Evolutionary conservation across 2,888 invertebrate species (phyloP).

Genomic region (Daptonema setosum): DNA sequence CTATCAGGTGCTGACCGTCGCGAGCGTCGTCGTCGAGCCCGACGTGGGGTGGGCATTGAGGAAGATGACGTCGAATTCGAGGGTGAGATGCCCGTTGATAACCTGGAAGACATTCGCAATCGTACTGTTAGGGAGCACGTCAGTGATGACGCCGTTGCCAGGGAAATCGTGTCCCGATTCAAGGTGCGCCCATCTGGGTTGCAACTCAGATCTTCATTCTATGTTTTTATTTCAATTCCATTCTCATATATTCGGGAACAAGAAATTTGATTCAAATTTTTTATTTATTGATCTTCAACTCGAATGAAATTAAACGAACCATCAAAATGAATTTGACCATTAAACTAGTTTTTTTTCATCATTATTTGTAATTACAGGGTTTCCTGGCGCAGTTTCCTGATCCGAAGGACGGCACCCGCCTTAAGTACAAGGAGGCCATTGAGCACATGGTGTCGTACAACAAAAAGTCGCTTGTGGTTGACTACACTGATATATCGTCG

Average conservation of each 20-base stretch:
- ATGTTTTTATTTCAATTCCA: background rate
- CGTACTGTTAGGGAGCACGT: constrained; percentile 88
- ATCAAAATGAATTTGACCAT: no score
- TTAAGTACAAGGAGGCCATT: constrained; percentile 20
- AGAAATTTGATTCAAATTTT: no score
- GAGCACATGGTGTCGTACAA: constrained; percentile 33
- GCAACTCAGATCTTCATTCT: background rate
- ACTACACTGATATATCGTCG: constrained; percentile 72
- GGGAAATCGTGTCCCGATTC: constrained; percentile 74
- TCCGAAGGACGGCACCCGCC: constrained; percentile 9
- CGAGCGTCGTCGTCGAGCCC: background rate
- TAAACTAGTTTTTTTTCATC: no score
- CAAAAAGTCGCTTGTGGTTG: constrained; percentile 61
- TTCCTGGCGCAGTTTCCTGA: constrained; percentile 19
- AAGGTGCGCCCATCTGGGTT: constrained; percentile 40
- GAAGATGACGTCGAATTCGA: constrained; percentile 9
- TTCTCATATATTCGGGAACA: no score
- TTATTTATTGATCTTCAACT: no score
- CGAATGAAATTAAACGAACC: no score
- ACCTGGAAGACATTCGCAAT: constrained; percentile 88
- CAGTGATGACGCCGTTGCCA: constrained; percentile 72
- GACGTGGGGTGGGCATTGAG: background rate
- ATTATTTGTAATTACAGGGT: constrained; percentile 13
- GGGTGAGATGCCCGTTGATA: constrained; percentile 54
- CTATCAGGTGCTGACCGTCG: no score